phyloP scores from a whole-genome alignment of 1,140 invertebrate species.

The Xylocopa sonorina region DNA sequence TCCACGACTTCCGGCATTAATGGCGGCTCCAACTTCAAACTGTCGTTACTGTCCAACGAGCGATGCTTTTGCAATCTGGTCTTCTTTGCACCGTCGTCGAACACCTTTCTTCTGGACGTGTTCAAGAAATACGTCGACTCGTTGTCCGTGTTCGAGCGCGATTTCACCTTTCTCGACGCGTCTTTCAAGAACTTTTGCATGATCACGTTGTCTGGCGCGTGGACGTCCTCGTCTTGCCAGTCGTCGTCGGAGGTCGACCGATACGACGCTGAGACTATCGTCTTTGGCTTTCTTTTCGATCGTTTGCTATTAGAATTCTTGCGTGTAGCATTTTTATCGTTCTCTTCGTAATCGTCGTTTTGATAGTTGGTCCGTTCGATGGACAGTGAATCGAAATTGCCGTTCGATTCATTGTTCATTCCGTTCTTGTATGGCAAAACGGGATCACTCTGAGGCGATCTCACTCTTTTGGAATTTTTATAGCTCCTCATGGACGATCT shows the following conservation, averaged over 20 bases:
- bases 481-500: slow-evolving; percentile 21
- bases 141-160: not conserved
- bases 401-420: not conserved
- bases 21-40: slow-evolving; percentile 67
- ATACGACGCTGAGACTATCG: not conserved
- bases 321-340: no score
- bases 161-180: slow-evolving; percentile 10
- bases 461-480: slow-evolving; percentile 2
- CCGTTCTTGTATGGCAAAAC: not conserved
- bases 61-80: slow-evolving; percentile 1
- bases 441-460: slow-evolving; percentile 6
- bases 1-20: slow-evolving; percentile 73
- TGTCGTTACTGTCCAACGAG: slow-evolving; percentile 17
- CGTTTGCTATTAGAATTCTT: not conserved
- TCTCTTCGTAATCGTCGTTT: not conserved
- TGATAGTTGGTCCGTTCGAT: not conserved
- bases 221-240: slow-evolving; percentile 46
- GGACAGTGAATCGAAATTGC: not conserved
- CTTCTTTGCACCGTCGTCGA: not conserved
- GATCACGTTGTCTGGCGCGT: slow-evolving; percentile 6
- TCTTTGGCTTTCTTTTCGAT: not conserved
- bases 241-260: slow-evolving; percentile 25
- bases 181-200: slow-evolving; percentile 56
- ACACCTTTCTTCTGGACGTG: slow-evolving; percentile 29
- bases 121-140: slow-evolving; percentile 14